These are phyloP conservation scores for Drosophila leontia DNA, from an alignment of 1,140 invertebrate species.

Conservation along the genomic window DNA sequence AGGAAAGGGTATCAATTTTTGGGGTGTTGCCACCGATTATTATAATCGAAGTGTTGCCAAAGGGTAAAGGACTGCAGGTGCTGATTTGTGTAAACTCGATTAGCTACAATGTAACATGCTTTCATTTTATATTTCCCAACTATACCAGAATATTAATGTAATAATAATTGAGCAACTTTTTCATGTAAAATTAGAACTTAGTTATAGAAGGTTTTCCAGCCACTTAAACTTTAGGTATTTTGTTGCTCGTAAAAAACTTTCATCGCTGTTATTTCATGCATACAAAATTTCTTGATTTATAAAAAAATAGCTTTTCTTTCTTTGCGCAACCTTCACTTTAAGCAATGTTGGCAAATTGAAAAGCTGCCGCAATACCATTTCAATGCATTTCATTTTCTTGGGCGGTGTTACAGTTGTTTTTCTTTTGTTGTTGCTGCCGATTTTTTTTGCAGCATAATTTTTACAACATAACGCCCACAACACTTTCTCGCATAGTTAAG, in stretches of 20 bases:
- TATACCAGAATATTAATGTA: neutral
- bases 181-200: neutral
- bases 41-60: slow-evolving; percentile 41
- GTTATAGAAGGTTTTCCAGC: neutral
- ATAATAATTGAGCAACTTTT: neutral
- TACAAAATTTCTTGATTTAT: slow-evolving; percentile 31
- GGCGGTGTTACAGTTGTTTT: slow-evolving; percentile 18
- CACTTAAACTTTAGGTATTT: neutral
- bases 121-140: neutral
- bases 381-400: slow-evolving; percentile 46
- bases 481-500: slow-evolving; percentile 77
- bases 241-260: slow-evolving; percentile 4
- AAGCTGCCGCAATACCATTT: slow-evolving; percentile 46
- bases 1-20: slow-evolving; percentile 54
- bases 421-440: slow-evolving; percentile 2
- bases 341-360: slow-evolving; percentile 42
- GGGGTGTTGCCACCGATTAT: slow-evolving; percentile 50
- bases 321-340: slow-evolving; percentile 43
- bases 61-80: slow-evolving; percentile 1
- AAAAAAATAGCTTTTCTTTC: neutral
- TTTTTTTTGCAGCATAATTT: slow-evolving; percentile 48
- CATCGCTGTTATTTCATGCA: slow-evolving; percentile 18
- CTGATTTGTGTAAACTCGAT: neutral
- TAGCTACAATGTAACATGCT: slow-evolving; percentile 2
- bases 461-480: slow-evolving; percentile 70